Percentiles rank a stretch among this genome's conserved stretches.
Evolutionary conservation across 2,797 vertebrate species (phyloP).

Genomic region (Poecilia wingei): DNA sequence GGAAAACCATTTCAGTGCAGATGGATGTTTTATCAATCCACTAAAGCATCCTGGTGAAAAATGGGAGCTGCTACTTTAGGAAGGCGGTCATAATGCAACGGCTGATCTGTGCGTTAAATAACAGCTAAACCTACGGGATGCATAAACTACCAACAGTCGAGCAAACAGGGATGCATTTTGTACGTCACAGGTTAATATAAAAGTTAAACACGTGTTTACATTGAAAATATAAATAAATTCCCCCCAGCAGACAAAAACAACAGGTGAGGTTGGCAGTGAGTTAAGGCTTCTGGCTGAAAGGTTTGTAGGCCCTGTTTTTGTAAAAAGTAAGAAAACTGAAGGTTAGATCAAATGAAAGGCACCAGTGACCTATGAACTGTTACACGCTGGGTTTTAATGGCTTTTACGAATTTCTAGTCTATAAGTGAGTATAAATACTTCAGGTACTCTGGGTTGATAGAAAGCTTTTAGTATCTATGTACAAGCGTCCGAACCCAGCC

Average conservation of each 20-base stretch:
- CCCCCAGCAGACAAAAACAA: constrained; percentile 7
- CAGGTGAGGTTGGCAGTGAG: constrained; percentile 34
- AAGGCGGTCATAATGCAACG: neutral
- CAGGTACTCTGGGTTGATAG: neutral
- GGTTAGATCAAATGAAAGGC: constrained; percentile 21
- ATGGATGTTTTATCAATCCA: neutral
- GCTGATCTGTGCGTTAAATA: constrained; percentile 3
- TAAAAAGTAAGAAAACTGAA: neutral
- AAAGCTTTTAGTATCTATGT: neutral
- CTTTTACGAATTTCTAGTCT: neutral
- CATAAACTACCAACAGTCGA: constrained; percentile 1
- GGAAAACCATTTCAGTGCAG: neutral
- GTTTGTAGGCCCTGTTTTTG: constrained; percentile 24
- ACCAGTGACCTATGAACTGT: neutral
- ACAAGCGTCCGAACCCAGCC: neutral
- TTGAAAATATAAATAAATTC: neutral
- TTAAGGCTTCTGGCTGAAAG: constrained; percentile 74
- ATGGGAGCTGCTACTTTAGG: neutral
- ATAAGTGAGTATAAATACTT: neutral
- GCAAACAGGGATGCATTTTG: neutral
- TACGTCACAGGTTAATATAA: neutral
- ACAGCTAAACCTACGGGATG: constrained; percentile 10
- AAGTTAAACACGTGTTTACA: constrained; percentile 28
- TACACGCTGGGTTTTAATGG: constrained; percentile 1
- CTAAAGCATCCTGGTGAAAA: neutral